Evolutionary conservation across 2,113 vertebrate genomes (phyloP).

Genomic region (Theristicus caerulescens): DNA sequence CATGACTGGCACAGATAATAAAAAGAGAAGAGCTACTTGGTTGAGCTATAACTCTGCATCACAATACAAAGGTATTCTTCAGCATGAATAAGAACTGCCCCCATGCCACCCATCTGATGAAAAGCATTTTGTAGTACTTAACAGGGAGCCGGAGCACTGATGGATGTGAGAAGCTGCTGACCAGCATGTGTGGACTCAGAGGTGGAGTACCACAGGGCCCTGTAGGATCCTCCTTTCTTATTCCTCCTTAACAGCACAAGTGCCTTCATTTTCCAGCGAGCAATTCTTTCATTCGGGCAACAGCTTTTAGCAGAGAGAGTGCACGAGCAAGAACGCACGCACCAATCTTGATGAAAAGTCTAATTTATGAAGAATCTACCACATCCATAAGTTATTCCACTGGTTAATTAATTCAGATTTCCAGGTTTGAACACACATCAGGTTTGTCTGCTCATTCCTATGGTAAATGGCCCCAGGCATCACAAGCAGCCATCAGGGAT

Average conservation of each 20-base stretch:
- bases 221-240: not conserved
- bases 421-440: not conserved
- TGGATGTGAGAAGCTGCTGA: not conserved
- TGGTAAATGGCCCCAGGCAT: not conserved
- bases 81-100: not conserved
- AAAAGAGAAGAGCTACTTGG: not conserved
- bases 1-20: not conserved
- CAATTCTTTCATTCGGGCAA: not conserved
- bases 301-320: not conserved
- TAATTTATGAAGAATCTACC: not conserved
- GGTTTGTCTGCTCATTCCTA: not conserved
- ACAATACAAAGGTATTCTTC: not conserved
- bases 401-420: conserved; percentile 5
- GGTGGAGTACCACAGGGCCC: not conserved
- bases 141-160: not conserved
- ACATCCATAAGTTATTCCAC: not conserved
- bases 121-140: not conserved
- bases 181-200: not conserved
- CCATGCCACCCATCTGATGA: not conserved
- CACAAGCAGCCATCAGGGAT: not conserved
- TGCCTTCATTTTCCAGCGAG: not conserved
- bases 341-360: not conserved
- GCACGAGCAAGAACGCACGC: not conserved
- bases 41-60: not conserved
- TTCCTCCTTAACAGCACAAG: not conserved